These are phyloP conservation scores for Scaptomyza montana DNA, from an alignment of 1,140 invertebrate species.

Conservation along the genomic window DNA sequence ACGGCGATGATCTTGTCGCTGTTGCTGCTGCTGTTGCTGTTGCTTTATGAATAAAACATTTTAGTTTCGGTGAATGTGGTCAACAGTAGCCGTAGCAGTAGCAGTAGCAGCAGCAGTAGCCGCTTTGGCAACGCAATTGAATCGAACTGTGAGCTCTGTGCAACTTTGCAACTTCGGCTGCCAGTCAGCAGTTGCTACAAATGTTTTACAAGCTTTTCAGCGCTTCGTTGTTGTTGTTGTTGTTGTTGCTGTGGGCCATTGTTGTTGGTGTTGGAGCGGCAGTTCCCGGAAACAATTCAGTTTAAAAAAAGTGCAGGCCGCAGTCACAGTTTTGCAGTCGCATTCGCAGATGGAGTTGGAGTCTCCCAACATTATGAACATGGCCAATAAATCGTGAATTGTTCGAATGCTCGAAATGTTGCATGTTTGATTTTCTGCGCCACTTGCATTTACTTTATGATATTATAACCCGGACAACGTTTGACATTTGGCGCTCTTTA, in stretches of 20 bases:
- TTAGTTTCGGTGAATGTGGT: constrained; percentile 66
- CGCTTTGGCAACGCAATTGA: constrained; percentile 46
- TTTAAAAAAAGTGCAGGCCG: constrained; percentile 49
- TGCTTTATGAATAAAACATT: constrained; percentile 81
- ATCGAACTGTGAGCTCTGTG: constrained; percentile 20
- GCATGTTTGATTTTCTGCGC: constrained; percentile 73
- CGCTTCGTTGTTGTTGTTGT: constrained; percentile 56
- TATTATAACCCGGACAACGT: constrained; percentile 69
- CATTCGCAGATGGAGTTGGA: constrained; percentile 29
- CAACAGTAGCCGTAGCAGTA: constrained; percentile 60
- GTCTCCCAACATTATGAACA: constrained; percentile 57
- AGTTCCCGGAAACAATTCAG: constrained; percentile 82
- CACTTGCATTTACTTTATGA: constrained; percentile 81
- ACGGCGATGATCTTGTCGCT: constrained; percentile 76
- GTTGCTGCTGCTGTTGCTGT: constrained; percentile 30
- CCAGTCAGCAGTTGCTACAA: constrained; percentile 73
- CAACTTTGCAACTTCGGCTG: constrained; percentile 29
- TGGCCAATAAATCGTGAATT: constrained; percentile 79
- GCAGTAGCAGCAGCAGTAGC: background rate
- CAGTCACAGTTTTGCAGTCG: constrained; percentile 4
- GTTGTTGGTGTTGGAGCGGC: constrained; percentile 60
- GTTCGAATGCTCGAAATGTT: constrained; percentile 69
- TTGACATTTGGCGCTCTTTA: constrained; percentile 77
- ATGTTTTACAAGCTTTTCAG: constrained; percentile 83
- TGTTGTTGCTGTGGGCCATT: constrained; percentile 60